Percentiles rank a stretch among this genome's conserved stretches.
Conservation (phyloP, 2,797 vertebrate species). For the Rachycentron canadum region DNA sequence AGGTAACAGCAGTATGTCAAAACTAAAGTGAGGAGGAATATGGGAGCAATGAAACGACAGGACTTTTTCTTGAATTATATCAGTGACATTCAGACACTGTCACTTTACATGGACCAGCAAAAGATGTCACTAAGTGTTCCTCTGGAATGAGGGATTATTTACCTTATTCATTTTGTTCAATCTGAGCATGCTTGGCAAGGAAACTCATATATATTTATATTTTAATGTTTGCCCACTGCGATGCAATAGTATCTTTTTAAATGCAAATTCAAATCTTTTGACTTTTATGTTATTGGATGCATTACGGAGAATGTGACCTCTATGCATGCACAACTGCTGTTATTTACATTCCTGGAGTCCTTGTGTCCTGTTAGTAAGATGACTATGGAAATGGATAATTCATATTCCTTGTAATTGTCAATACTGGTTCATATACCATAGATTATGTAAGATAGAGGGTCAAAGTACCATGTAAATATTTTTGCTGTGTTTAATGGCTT, state of each 20-base stretch:
- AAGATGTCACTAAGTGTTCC: conserved; percentile 56
- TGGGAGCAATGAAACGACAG: conserved; percentile 24
- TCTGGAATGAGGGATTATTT: conserved; percentile 55
- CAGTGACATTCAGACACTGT: conserved; percentile 34
- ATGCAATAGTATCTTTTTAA: conserved; percentile 67
- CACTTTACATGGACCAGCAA: conserved; percentile 47
- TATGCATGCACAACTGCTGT: conserved; percentile 71
- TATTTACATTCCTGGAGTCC: conserved; percentile 63
- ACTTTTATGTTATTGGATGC: conserved; percentile 43
- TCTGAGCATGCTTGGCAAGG: conserved; percentile 69
- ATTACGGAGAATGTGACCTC: conserved; percentile 46
- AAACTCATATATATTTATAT: conserved; percentile 39
- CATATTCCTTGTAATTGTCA: conserved; percentile 42
- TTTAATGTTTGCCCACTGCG: conserved; percentile 49
- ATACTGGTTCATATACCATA: conserved; percentile 42
- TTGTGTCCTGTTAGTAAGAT: conserved; percentile 45
- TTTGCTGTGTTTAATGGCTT: conserved; percentile 58
- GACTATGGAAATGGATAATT: conserved; percentile 50
- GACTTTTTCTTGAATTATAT: conserved; percentile 24
- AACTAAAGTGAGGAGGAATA: conserved; percentile 43
- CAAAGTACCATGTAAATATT: conserved; percentile 51
- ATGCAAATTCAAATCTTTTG: conserved; percentile 47
- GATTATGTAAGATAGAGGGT: conserved; percentile 63
- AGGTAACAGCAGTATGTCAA: conserved; percentile 10
- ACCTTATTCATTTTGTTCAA: conserved; percentile 41